Evolutionary conservation across 2,113 vertebrate genomes (phyloP).

Genomic region (Falco punctatus): DNA sequence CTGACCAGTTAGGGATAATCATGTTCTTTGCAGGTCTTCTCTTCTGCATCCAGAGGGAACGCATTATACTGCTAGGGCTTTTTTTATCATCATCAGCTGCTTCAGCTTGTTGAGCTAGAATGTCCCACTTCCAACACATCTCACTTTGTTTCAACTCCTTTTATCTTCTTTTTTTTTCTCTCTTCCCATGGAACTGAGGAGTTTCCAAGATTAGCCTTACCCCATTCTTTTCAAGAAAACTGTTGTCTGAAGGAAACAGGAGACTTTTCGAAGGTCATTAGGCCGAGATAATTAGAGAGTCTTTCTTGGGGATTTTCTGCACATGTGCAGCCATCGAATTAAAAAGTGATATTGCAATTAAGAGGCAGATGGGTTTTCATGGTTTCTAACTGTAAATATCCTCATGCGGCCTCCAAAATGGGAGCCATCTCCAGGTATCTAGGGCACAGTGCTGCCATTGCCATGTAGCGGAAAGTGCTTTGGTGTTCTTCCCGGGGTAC

Average conservation of each 20-base stretch:
- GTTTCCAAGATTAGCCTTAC: neutral
- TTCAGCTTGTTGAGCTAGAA: neutral
- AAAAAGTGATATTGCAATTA: neutral
- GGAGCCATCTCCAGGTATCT: neutral
- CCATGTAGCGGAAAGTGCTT: neutral
- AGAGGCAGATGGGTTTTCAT: constrained; percentile 45
- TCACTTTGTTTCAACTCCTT: neutral
- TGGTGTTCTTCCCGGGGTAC: neutral
- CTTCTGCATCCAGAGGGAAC: neutral
- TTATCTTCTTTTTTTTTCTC: neutral
- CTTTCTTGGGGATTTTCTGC: constrained; percentile 27
- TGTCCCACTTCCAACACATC: neutral
- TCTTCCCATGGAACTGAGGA: neutral
- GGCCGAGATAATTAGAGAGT: constrained; percentile 7
- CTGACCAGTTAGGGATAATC: neutral
- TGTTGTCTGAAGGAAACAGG: neutral
- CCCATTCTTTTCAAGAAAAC: neutral
- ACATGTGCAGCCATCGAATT: neutral
- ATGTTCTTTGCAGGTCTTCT: neutral
- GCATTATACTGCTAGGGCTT: neutral
- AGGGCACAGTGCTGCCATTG: neutral
- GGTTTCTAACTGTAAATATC: neutral
- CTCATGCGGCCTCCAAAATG: neutral
- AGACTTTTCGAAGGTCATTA: neutral
- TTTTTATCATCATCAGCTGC: neutral